Evolutionary conservation across 2,888 invertebrate species (phyloP).

Genomic region (Troides helena): DNA sequence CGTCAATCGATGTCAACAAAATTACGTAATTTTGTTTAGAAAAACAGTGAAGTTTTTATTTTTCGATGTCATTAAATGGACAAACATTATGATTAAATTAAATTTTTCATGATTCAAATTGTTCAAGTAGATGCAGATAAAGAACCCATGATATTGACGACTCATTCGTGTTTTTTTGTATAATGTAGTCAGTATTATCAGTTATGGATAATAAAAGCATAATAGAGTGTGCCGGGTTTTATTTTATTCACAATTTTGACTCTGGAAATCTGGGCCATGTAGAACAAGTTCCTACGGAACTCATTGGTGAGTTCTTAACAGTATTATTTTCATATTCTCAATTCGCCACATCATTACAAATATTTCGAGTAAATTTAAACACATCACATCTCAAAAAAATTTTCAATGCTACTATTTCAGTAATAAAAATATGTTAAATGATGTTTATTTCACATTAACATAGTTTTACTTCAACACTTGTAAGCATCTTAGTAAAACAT

Average conservation of each 20-base stretch:
- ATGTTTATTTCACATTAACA: too few relatives aligned
- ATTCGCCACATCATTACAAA: neutral
- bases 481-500: too few relatives aligned
- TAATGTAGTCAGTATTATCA: slow-evolving; percentile 69
- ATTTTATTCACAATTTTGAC: slow-evolving; percentile 93
- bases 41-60: slow-evolving; percentile 76
- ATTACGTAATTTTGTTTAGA: slow-evolving; percentile 81
- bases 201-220: slow-evolving; percentile 73
- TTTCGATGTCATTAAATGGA: slow-evolving; percentile 70
- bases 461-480: too few relatives aligned
- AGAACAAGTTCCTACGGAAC: slow-evolving; percentile 83
- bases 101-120: slow-evolving; percentile 64
- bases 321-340: neutral
- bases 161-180: slow-evolving; percentile 58
- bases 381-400: too few relatives aligned
- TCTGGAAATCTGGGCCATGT: slow-evolving; percentile 93
- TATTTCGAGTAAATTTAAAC: too few relatives aligned
- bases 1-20: slow-evolving; percentile 82
- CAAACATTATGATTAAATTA: slow-evolving; percentile 65
- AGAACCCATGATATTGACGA: slow-evolving; percentile 54
- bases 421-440: too few relatives aligned
- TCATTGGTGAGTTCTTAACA: slow-evolving; percentile 70
- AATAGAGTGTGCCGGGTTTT: slow-evolving; percentile 86
- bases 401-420: too few relatives aligned
- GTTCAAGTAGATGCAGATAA: slow-evolving; percentile 56